phyloP scores from a whole-genome alignment of 2,113 vertebrate species.

The Gopherus evgoodei region DNA sequence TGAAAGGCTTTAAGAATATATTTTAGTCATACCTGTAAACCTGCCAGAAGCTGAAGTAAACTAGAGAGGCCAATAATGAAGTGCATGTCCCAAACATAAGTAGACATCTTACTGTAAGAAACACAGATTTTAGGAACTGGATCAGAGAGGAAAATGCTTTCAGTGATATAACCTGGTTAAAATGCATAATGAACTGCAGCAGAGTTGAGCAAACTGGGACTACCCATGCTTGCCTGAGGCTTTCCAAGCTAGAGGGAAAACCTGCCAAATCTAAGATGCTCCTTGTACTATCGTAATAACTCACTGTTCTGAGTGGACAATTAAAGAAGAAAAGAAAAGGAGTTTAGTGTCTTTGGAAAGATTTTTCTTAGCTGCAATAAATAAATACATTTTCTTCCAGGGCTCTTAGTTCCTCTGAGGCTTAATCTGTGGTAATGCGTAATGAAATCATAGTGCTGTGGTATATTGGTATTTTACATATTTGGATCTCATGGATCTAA shows the following conservation, averaged over 20 bases:
- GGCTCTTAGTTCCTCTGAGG: not conserved
- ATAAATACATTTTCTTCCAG: not conserved
- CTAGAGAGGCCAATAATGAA: conserved; percentile 32
- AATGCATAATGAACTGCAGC: conserved; percentile 16
- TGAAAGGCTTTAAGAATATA: conserved; percentile 41
- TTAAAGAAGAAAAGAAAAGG: not conserved
- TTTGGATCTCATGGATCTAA: not conserved
- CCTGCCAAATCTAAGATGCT: not conserved
- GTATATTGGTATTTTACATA: not conserved
- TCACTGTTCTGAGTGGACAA: not conserved
- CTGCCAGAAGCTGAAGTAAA: conserved; percentile 57
- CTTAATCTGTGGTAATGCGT: not conserved
- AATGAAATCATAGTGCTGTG: not conserved
- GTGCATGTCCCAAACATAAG: conserved; percentile 44
- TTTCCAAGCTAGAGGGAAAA: conserved; percentile 19
- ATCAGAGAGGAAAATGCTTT: conserved; percentile 8
- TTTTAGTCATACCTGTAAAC: conserved; percentile 56
- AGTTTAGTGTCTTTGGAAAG: not conserved
- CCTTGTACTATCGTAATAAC: not conserved
- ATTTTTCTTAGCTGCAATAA: not conserved
- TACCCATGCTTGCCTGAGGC: conserved; percentile 34
- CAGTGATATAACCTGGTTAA: not conserved
- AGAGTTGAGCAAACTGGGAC: not conserved
- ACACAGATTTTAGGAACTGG: conserved; percentile 45
- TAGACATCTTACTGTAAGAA: conserved; percentile 46